A percentile compares a stretch with the other conserved stretches of the same genome.
These are phyloP conservation scores for Lycaon pictus DNA, from an alignment of 2,113 vertebrate genomes.

Conservation along the genomic window DNA sequence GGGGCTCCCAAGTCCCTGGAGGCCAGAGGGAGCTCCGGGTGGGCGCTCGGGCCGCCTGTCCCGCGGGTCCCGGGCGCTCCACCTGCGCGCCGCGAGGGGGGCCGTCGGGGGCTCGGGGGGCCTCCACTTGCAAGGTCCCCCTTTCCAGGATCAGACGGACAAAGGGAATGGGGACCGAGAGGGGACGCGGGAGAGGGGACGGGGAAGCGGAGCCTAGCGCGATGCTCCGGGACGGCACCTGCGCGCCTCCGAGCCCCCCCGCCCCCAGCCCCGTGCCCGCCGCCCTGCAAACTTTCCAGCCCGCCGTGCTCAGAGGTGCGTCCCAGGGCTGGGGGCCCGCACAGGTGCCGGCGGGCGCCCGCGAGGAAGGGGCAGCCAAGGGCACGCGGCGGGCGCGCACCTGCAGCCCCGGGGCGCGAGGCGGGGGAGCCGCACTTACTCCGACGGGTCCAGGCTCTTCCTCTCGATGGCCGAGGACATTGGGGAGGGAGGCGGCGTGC, in stretches of 20 bases:
- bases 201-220: neutral
- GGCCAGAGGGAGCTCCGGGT: slow-evolving; percentile 6
- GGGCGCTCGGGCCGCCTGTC: neutral
- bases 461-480: slow-evolving; percentile 98
- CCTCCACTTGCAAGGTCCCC: neutral
- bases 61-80: neutral
- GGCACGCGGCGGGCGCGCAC: slow-evolving; percentile 11
- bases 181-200: neutral
- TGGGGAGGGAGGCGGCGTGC: slow-evolving; percentile 83
- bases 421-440: slow-evolving; percentile 90
- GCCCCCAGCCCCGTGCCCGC: neutral
- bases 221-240: slow-evolving; percentile 48
- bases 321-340: neutral
- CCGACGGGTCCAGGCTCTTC: slow-evolving; percentile 96
- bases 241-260: slow-evolving; percentile 7
- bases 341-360: neutral
- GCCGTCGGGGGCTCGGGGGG: neutral
- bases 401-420: neutral
- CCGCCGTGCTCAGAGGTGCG: neutral
- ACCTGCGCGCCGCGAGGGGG: neutral
- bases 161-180: slow-evolving; percentile 25
- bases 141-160: slow-evolving; percentile 50
- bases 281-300: slow-evolving; percentile 67
- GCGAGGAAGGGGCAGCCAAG: neutral
- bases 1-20: slow-evolving; percentile 32